phyloP scores from a whole-genome alignment of 2,113 vertebrate genomes.

The Promerops cafer region DNA sequence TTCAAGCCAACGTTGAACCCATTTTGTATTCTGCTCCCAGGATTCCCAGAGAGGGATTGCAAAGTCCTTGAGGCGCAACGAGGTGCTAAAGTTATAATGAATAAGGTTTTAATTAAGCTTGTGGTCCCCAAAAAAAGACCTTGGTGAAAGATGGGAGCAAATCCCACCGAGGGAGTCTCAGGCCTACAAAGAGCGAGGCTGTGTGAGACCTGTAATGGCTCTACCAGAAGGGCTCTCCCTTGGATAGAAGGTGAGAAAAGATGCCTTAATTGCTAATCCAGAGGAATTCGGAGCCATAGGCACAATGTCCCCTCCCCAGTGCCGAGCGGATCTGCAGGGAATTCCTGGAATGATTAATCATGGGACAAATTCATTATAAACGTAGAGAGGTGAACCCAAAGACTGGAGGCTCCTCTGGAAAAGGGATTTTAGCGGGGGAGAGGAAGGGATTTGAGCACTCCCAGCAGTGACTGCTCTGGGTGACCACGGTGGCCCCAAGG shows the following conservation, averaged over 20 bases:
- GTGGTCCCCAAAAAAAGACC: neutral
- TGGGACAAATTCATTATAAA: neutral
- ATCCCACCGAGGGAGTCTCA: neutral
- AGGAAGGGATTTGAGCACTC: neutral
- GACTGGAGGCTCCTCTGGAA: neutral
- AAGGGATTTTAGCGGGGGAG: neutral
- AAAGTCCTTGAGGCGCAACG: neutral
- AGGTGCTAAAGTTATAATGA: neutral
- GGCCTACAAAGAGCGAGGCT: neutral
- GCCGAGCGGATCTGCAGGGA: neutral
- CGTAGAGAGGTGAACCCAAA: neutral
- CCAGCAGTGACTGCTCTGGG: neutral
- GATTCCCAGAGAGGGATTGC: neutral
- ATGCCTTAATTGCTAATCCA: constrained; percentile 57
- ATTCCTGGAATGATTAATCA: neutral
- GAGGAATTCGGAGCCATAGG: neutral
- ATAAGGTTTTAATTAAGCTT: constrained; percentile 19
- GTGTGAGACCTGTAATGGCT: constrained; percentile 26
- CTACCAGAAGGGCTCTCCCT: constrained; percentile 38
- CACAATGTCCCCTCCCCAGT: neutral
- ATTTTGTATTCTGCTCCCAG: neutral
- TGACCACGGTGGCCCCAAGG: rapidly evolving
- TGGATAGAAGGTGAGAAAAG: constrained; percentile 33
- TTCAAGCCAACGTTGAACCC: neutral
- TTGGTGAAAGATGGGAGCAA: neutral